Evolutionary conservation across 2,113 vertebrate species (phyloP), one percentile per base, ranked within the genome.

Genomic region (Mirounga angustirostris): DNA sequence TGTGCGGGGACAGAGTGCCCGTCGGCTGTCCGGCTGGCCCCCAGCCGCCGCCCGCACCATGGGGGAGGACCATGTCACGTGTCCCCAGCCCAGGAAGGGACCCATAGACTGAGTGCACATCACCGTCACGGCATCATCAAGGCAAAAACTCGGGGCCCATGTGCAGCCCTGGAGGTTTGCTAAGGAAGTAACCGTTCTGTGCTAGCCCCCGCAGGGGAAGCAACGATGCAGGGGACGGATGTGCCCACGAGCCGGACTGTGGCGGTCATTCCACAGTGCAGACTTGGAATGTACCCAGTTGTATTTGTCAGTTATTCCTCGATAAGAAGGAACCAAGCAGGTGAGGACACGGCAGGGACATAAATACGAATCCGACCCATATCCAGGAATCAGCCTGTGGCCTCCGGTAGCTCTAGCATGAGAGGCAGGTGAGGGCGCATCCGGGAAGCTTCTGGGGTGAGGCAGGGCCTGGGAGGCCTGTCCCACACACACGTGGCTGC

Each of bases 81-180:
- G 22, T 43, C 1, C 36, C 40, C 12, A 6, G 36, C 71, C 22
- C 22, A 40, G 12, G 22, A 14, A 74, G 6, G 3, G 71, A 26
- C 40, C 71, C 40, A 6, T 24, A 7, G 13, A 21, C 19, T 0
- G n/a, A 12, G 10, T 5, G 10, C n/a, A 0, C 0, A 3, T 8
- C 12, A 13, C 22, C 1, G 6, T 43, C 22, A 3, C 24, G 5
- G 36, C 71, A 14, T 3, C 36, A 1, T 14, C 11, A 24, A 22
- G 33, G 16, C 28, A 33, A 14, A 65, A 7, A 15, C n/a, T 71
- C 69, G 4, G 69, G 36, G 8, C 28, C 33, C 65, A 63, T 1
- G 12, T 1, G 26, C 61, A 28, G 30, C 33, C 33, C 33, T 1
- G 30, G 80, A 85, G 76, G 58, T 58, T 3, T 50, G 59, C 71